Percentiles rank a stretch among this genome's conserved stretches.
These are phyloP conservation scores for Drepanosiphum platanoidis DNA, from an alignment of 2,888 invertebrate species.

Conservation along the genomic window DNA sequence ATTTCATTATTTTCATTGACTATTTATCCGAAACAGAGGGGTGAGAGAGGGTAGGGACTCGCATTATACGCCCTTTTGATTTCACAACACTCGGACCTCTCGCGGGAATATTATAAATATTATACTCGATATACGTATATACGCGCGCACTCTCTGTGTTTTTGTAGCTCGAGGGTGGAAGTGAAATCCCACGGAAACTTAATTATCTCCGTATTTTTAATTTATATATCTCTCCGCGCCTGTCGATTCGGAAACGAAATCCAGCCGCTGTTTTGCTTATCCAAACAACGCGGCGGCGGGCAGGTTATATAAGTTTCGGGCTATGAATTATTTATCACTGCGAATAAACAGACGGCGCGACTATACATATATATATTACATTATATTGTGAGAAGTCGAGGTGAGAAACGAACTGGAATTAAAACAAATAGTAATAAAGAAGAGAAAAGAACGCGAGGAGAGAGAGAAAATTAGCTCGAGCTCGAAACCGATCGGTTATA, in stretches of 20 bases:
- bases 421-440: constrained; percentile 8
- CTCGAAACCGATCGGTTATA: neutral
- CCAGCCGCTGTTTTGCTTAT: constrained; percentile 31
- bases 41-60: no score
- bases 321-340: constrained; percentile 54
- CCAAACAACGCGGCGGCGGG: neutral
- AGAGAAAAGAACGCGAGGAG: neutral
- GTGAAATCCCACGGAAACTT: constrained; percentile 21
- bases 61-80: neutral
- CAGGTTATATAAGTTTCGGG: constrained; percentile 1
- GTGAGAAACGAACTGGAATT: constrained; percentile 22
- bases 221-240: constrained; percentile 34
- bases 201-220: constrained; percentile 42
- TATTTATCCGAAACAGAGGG: neutral
- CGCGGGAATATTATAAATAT: neutral
- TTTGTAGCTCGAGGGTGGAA: neutral
- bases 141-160: no score
- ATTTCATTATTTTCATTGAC: neutral
- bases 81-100: neutral
- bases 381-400: no score
- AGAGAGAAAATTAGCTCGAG: neutral
- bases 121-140: neutral
- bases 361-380: no score
- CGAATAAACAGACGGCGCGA: neutral
- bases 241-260: constrained; percentile 41